Percentiles rank a stretch among this genome's conserved stretches.
phyloP scores from a whole-genome alignment of 35 echinoderm and acorn worm species.

The Lytechinus variegatus region DNA sequence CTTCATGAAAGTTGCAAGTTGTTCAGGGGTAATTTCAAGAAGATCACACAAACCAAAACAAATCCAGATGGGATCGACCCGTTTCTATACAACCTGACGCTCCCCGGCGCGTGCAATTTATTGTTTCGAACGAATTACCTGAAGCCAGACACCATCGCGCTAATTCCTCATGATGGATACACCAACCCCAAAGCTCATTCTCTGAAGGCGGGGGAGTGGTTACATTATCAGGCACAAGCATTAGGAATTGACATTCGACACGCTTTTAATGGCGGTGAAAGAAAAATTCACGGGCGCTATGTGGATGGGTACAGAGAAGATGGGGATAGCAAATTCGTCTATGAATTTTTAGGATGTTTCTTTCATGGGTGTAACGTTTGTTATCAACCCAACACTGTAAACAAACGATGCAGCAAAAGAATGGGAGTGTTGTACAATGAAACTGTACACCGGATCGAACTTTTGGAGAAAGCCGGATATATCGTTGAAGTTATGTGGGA shows the following conservation, averaged over 20 bases:
- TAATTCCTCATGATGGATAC: conserved; percentile 38
- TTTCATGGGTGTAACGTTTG: not conserved
- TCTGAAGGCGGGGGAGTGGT: not conserved
- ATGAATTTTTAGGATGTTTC: conserved; percentile 18
- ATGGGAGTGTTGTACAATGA: not conserved
- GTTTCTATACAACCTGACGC: no score
- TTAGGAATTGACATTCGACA: not conserved
- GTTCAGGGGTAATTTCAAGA: no score
- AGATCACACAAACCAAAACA: no score
- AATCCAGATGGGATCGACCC: no score
- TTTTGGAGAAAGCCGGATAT: not conserved
- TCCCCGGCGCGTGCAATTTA: no score
- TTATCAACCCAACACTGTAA: not conserved
- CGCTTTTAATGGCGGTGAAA: conserved; percentile 21
- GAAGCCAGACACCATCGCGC: conserved; percentile 25
- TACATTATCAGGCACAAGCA: not conserved
- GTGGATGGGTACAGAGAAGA: not conserved
- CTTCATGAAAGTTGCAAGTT: no score
- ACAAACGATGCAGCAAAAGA: not conserved
- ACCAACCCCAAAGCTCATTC: not conserved
- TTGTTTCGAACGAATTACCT: not conserved
- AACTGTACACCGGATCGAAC: not conserved
- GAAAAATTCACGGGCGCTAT: not conserved
- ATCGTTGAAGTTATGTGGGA: not conserved
- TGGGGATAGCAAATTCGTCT: not conserved